A percentile compares a stretch with the other conserved stretches of the same genome.
Conservation (phyloP, 2,113 vertebrate species). For the Paedocypris sp. region DNA sequence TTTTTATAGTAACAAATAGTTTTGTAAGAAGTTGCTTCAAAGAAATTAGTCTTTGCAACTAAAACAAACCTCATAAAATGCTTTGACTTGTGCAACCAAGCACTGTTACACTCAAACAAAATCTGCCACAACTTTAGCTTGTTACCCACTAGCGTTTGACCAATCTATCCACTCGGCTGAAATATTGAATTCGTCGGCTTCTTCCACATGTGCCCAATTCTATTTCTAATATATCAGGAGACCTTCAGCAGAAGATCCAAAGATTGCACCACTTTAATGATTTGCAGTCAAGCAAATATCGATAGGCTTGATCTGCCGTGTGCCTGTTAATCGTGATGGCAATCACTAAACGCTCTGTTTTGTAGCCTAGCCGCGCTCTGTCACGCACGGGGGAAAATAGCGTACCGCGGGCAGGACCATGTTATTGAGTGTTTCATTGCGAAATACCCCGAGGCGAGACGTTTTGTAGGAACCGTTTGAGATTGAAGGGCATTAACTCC, state of each 20-base stretch:
- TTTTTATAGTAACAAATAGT: too few relatives aligned
- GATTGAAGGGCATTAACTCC: conserved; percentile 47
- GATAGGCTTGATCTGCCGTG: conserved; percentile 43
- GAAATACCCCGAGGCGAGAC: conserved; percentile 33
- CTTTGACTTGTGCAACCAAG: too few relatives aligned
- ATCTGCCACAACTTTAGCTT: too few relatives aligned
- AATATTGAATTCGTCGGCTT: too few relatives aligned
- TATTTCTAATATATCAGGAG: conserved; percentile 31
- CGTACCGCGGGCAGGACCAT: conserved; percentile 38
- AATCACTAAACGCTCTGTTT: conserved; percentile 38
- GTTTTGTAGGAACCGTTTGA: conserved; percentile 39
- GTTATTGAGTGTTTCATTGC: conserved; percentile 39
- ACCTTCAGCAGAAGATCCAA: conserved; percentile 43
- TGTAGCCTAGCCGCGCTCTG: conserved; percentile 24
- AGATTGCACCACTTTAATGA: conserved; percentile 38
- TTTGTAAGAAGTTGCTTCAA: too few relatives aligned
- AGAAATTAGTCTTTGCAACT: too few relatives aligned
- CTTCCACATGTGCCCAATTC: too few relatives aligned
- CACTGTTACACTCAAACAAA: too few relatives aligned
- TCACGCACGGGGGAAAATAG: conserved; percentile 20
- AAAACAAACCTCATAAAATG: too few relatives aligned
- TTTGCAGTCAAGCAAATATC: conserved; percentile 50
- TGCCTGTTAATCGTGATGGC: conserved; percentile 40
- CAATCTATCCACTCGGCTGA: too few relatives aligned
- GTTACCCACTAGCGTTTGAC: too few relatives aligned